Percentiles rank a stretch among this genome's conserved stretches.
Evolutionary conservation across 2,113 vertebrate genomes (phyloP).

Genomic region (Canis aureus): DNA sequence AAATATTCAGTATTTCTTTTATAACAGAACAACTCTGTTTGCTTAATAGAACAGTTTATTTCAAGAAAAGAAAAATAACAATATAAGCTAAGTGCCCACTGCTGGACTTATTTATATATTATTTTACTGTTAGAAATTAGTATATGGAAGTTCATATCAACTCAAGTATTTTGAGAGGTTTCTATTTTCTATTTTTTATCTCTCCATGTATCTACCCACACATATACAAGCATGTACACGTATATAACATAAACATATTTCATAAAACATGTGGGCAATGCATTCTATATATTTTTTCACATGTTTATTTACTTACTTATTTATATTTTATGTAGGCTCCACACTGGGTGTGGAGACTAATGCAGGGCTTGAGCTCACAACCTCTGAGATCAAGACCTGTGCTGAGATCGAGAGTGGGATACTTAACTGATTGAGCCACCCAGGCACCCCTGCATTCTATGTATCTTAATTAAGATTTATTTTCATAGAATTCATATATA

Average conservation of each 20-base stretch:
- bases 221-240: background rate
- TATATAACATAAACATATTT: background rate
- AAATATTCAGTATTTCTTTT: conserved; percentile 40
- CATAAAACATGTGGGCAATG: background rate
- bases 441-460: background rate
- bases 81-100: background rate
- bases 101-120: background rate
- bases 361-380: background rate
- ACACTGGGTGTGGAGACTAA: background rate
- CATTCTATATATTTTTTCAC: background rate
- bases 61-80: conserved; percentile 2
- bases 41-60: conserved; percentile 17
- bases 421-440: background rate
- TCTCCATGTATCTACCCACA: background rate
- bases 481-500: background rate
- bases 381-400: background rate
- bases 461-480: background rate
- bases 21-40: background rate
- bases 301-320: background rate
- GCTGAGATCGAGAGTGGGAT: background rate
- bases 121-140: background rate
- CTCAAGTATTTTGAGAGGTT: background rate
- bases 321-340: background rate
- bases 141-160: background rate
- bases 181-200: background rate